These are phyloP conservation scores for Propithecus deckenii DNA, from an alignment of 2,797 vertebrate species.

Conservation along the genomic window DNA sequence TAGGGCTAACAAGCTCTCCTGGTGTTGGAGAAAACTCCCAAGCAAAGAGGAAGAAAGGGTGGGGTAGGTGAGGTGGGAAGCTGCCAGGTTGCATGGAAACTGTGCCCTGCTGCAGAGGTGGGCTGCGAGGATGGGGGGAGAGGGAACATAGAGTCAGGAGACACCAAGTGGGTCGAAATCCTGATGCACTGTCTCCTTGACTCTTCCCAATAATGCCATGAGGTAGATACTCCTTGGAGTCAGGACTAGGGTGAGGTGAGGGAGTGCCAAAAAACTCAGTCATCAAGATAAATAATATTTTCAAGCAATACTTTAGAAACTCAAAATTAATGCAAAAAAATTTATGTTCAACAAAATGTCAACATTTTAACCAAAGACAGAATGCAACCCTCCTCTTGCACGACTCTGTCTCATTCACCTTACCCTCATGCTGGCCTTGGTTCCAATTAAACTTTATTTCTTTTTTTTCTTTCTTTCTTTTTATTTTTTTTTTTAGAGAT, in stretches of 20 bases:
- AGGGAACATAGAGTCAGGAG: not conserved
- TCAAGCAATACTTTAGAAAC: not conserved
- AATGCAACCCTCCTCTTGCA: not conserved
- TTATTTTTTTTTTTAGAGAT: too few species aligned
- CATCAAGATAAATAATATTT: not conserved
- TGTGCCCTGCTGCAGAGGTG: not conserved
- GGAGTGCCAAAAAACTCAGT: not conserved
- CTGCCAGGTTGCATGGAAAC: not conserved
- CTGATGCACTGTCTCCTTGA: too few species aligned
- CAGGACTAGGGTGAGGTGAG: not conserved
- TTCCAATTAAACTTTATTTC: not conserved
- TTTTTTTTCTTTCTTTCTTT: too few species aligned
- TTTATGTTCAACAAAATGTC: not conserved
- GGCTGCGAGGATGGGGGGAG: not conserved
- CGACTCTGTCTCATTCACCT: not conserved
- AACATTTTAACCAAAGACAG: not conserved
- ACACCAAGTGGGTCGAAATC: not conserved
- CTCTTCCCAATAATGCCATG: not conserved
- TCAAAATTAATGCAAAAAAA: not conserved
- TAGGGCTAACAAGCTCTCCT: not conserved
- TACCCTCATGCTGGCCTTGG: not conserved
- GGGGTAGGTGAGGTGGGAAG: not conserved
- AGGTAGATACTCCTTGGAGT: not conserved
- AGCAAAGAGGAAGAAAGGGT: not conserved
- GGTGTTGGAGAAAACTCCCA: not conserved